These are phyloP conservation scores for Aramus guarauna DNA, from an alignment of 2,113 vertebrate species.

Conservation along the genomic window DNA sequence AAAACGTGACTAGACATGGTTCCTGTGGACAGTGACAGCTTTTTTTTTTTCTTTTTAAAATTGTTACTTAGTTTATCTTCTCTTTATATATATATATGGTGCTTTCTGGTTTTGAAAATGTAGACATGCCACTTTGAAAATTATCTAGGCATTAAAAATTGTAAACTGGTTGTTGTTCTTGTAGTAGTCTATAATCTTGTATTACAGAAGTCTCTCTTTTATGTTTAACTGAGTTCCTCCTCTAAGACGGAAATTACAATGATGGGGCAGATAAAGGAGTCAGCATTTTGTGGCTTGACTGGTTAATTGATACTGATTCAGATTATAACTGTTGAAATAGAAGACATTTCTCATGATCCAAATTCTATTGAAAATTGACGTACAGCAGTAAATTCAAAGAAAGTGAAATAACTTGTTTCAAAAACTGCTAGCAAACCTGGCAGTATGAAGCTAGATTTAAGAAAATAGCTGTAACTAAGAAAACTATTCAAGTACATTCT, in stretches of 20 bases:
- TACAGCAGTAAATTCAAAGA: not conserved
- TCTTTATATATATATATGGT: not conserved
- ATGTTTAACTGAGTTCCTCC: constrained; percentile 54
- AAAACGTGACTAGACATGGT: constrained; percentile 78
- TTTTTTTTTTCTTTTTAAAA: constrained; percentile 17
- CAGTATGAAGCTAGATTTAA: not conserved
- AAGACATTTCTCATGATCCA: not conserved
- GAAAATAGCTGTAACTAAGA: not conserved
- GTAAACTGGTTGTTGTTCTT: constrained; percentile 50
- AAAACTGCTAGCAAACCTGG: not conserved
- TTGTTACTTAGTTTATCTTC: constrained; percentile 51
- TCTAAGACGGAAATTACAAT: constrained; percentile 48
- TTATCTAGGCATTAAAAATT: constrained; percentile 30
- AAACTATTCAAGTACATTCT: not conserved
- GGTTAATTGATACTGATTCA: not conserved
- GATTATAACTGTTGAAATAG: not conserved
- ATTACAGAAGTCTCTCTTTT: constrained; percentile 54
- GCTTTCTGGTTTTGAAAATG: constrained; percentile 41
- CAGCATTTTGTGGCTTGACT: constrained; percentile 32
- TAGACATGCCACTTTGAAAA: constrained; percentile 47
- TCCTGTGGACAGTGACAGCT: constrained; percentile 77
- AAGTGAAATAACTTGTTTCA: not conserved
- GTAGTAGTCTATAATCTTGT: constrained; percentile 56
- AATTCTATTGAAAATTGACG: not conserved
- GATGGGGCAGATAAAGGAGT: constrained; percentile 16